Base-by-base conservation (phyloP, 2,888 invertebrate genomes). In the Vandiemenella viatica region DNA sequence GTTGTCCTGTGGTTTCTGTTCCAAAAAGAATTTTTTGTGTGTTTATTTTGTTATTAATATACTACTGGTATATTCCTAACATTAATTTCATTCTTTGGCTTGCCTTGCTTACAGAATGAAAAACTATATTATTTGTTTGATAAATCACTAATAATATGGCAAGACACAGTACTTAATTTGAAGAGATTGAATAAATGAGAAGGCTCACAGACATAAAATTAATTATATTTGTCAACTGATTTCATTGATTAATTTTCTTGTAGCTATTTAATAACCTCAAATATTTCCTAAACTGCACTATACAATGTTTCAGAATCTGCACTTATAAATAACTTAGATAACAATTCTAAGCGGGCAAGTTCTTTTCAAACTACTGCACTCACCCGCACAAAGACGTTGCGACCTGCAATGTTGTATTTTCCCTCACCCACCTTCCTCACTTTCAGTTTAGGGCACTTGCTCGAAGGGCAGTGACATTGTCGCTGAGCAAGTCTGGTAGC, bases 361-460 rank as follows among this genome's bases (percentile, higher is more conserved):
- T n/a, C 17, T 45, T 37, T 4, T 1, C 1, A 23, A 26, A 19
- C n/a, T 18, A 13, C 8, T 17, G 19, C 46, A 68, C 77, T 72
- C 67, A 90, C 89, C 72, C 90, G 74, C 55, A 90, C 85, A 65
- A 89, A 89, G 48, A 90, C 87, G 60, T 84, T 86, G 58, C 85
- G 76, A 17, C 88, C 88, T 42, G 85, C 87, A 60, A 91, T 87
- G 63, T 81, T 80, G 68, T 89, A 90, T 53, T 83, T 80, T 15
- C 89, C 89, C 67, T 89, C 89, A 49, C 86, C 83, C 45, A 90
- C 80, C 66, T 86, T 84, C 62, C 80, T 78, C 56, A 84, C 80
- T 65, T 79, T 80, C 59, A 85, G 67, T 62, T 79, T 81, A 54
- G 79, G 77, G 65, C 84, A 83, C 60, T 77, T 79, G 46, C 77